These are phyloP conservation scores for Hestina assimilis DNA, from an alignment of 1,140 invertebrate species.

Conservation along the genomic window DNA sequence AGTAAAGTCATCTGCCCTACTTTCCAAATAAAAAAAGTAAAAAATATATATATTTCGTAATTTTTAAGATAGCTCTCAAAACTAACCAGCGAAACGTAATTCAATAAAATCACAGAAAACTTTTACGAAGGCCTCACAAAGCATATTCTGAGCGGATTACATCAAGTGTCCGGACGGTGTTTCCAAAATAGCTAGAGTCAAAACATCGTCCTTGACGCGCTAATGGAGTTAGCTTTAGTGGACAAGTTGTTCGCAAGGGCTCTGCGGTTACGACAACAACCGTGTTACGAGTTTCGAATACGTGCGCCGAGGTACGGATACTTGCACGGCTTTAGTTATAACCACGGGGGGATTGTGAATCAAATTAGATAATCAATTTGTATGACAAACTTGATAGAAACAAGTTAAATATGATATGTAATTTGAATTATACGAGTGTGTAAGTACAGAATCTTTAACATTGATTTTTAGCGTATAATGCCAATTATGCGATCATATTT, in stretches of 20 bases:
- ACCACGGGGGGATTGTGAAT: constrained; percentile 20
- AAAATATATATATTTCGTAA: neutral
- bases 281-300: constrained; percentile 39
- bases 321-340: constrained; percentile 14
- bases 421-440: no score
- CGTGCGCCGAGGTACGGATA: constrained; percentile 19
- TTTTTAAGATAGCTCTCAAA: no score
- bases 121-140: constrained; percentile 39
- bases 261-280: constrained; percentile 45
- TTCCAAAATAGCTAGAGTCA: constrained; percentile 53
- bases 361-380: constrained; percentile 23
- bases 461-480: no score
- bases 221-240: constrained; percentile 61
- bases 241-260: constrained; percentile 48
- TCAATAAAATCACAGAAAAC: constrained; percentile 45
- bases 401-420: no score
- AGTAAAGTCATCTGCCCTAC: no score
- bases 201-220: constrained; percentile 46
- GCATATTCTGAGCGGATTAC: constrained; percentile 50
- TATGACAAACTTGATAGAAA: neutral
- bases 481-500: no score
- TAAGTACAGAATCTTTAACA: no score
- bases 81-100: constrained; percentile 28
- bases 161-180: constrained; percentile 37
- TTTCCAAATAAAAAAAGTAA: no score